Evolutionary conservation across 1,140 invertebrate genomes (phyloP).

Genomic region (Zaprionus lachaisei): DNA sequence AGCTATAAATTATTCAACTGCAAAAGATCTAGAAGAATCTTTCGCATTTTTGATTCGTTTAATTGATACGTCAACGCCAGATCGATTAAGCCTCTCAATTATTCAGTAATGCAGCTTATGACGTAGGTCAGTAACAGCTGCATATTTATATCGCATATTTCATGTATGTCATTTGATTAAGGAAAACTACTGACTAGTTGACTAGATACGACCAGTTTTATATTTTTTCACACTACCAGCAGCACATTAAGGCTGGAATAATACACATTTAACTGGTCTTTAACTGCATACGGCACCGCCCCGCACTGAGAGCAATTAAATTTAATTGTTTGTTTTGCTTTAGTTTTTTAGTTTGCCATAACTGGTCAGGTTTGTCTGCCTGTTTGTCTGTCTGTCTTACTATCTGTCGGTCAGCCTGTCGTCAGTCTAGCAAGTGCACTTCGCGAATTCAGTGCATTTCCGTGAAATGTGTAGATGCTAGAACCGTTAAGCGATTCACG

Average conservation of each 20-base stretch:
- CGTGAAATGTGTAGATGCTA: conserved; percentile 37
- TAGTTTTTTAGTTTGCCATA: conserved; percentile 19
- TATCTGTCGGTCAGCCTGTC: not conserved
- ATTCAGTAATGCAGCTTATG: conserved; percentile 38
- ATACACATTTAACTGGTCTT: conserved; percentile 64
- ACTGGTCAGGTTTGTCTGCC: not conserved
- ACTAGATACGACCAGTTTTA: conserved; percentile 58
- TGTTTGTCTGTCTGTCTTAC: not conserved
- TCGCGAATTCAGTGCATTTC: conserved; percentile 51
- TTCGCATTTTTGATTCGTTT: not conserved
- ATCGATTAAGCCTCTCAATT: conserved; percentile 25
- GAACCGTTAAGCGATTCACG: conserved; percentile 1
- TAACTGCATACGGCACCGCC: conserved; percentile 25
- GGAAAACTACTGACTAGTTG: conserved; percentile 64
- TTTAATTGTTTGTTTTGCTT: conserved; percentile 55
- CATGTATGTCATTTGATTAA: conserved; percentile 56
- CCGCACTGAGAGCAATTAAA: conserved; percentile 59
- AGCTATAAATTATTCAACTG: not conserved
- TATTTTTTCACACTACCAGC: conserved; percentile 48
- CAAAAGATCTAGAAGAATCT: not conserved
- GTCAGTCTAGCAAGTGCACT: not conserved
- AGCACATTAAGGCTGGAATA: conserved; percentile 57
- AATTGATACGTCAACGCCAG: conserved; percentile 12
- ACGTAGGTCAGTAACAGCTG: conserved; percentile 61
- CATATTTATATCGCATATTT: conserved; percentile 63